Base-by-base conservation (phyloP, 2,888 invertebrate genomes). In the Drosophila setosimentum region DNA sequence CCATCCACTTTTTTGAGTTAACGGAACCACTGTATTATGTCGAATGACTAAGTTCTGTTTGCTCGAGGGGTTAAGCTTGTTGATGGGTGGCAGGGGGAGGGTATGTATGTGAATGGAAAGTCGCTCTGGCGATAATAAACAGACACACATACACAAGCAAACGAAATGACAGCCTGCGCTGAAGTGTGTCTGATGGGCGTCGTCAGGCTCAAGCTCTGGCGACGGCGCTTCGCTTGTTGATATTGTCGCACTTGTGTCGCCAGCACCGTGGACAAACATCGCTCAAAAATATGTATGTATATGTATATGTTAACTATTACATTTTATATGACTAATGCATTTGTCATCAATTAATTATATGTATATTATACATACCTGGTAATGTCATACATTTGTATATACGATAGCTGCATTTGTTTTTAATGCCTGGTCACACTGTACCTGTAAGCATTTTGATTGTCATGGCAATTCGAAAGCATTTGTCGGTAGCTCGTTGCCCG, bases 381-480 rank as follows among this genome's bases (percentile, higher is more conserved):
- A 8, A 40, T 8, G n/a, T 13, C 7, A 45, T 21, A 1, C 2
- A 27, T 30, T 27, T 7, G 48, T 4, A 68, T 21, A 29, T 37
- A 24, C 16, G 2, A 24, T 4, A 24, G 16, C 16, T 8, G 16
- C 16, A 24, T 45, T 27, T 13, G n/a, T 42, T n/a, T 16, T 10
- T 8, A 10, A 24, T 29, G 8, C 8, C 53, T 80, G 48, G 64
- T 13, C 76, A 60, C 85, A 89, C 87, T 85, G 84, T 89, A 78
- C 80, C 74, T 89, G 87, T 83, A 87, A 83, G 82, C 83, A 83
- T 77, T 89, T 87, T 87, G 87, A 85, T 84, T 91, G 90, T 89
- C 91, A 91, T 91, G 84, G 89, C 91, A 91, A 91, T 91, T 91
- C 92, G 91, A 91, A 91, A 91, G 91, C 91, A 91, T 91, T 91